A percentile compares a stretch with the other conserved stretches of the same genome.
Conservation (phyloP, 2,888 invertebrate genomes). For the Apocheima hispidaria region DNA sequence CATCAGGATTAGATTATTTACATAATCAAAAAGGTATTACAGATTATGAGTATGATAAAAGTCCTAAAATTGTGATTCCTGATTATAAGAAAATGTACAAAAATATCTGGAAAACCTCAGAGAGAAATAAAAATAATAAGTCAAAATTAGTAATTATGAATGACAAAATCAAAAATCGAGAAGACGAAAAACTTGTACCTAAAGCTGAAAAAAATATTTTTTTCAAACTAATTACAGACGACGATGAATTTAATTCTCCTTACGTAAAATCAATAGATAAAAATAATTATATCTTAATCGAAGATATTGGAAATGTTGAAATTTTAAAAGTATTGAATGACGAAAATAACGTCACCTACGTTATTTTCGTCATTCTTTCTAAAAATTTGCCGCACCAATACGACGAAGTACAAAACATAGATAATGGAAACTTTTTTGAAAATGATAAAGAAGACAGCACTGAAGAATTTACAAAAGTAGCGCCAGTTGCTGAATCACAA, state of each 20-base stretch:
- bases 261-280: neutral
- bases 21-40: neutral
- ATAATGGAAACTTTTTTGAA: slow-evolving; percentile 5
- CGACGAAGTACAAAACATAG: neutral
- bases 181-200: neutral
- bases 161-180: neutral
- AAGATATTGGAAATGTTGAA: slow-evolving; percentile 9
- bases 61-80: slow-evolving; percentile 5
- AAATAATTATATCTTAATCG: neutral
- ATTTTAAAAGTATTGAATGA: slow-evolving; percentile 2
- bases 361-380: neutral
- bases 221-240: neutral
- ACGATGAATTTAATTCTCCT: neutral
- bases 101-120: slow-evolving; percentile 13
- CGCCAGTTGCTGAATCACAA: slow-evolving; percentile 4
- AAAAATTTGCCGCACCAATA: neutral
- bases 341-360: neutral
- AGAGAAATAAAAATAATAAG: slow-evolving; percentile 16
- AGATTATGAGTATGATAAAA: slow-evolving; percentile 3
- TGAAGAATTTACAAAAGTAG: slow-evolving; percentile 8
- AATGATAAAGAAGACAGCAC: slow-evolving; percentile 5
- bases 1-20: neutral
- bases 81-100: slow-evolving; percentile 20
- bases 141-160: slow-evolving; percentile 26
- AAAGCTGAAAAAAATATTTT: neutral